phyloP scores from a whole-genome alignment of 2,113 vertebrate genomes.

The Dromas ardeola region DNA sequence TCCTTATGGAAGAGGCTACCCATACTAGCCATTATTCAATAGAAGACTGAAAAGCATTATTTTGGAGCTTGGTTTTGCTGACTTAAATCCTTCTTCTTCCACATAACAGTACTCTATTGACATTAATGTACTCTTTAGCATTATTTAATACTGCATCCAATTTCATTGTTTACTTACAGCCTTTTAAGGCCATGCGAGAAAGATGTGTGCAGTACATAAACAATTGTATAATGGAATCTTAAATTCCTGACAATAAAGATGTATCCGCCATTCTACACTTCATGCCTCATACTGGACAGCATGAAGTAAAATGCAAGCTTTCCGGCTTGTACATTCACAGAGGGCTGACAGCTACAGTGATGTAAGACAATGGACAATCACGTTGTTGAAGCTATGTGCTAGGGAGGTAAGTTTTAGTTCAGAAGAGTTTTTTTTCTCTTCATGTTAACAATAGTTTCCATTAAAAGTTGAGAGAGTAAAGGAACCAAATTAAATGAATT shows the following conservation, averaged over 20 bases:
- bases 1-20: neutral
- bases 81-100: neutral
- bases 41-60: neutral
- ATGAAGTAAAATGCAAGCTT: neutral
- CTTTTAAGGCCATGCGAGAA: neutral
- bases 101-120: neutral
- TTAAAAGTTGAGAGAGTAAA: neutral
- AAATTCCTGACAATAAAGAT: neutral
- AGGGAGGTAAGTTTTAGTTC: neutral
- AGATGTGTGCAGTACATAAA: neutral
- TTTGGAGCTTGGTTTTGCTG: neutral
- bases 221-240: neutral
- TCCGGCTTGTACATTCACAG: neutral
- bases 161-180: neutral
- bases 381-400: neutral
- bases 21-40: neutral
- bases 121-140: neutral
- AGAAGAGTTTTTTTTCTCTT: neutral
- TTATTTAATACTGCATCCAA: neutral
- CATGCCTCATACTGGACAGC: fast-evolving
- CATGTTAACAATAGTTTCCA: neutral
- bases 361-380: neutral
- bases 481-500: neutral
- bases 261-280: neutral
- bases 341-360: neutral